Base-by-base conservation (phyloP, 2,888 invertebrate species). In the Scaptomyza cyrtandrae region DNA sequence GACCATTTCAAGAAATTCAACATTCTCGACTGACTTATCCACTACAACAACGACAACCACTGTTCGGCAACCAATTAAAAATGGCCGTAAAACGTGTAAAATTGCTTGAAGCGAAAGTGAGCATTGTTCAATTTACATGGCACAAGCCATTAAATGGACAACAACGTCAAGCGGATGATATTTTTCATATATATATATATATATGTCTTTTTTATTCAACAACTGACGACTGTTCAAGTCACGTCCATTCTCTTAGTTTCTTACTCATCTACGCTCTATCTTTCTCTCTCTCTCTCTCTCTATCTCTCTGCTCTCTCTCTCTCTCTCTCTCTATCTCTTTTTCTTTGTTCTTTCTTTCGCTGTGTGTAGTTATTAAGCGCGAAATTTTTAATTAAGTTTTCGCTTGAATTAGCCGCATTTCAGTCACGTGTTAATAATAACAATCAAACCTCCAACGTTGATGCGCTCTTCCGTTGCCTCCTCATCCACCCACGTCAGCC, bases 391-490 rank as follows among this genome's bases (percentile, higher is more conserved):
- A 85, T 88, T 88, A 85, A 85, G 86, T 88, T 85, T 71, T 79
- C 85, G 73, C 89, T 70, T 73, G 85, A 88, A 85, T 85, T 88
- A 79, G 89, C 79, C 80, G 62, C 79, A 73, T 77, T 79, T 73
- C 77, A 81, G 89, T 81, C 85, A 88, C 85, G 85, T 85, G 85
- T 84, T 85, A 86, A 86, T 87, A 84, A 84, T 81, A 88, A 86
- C 79, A 84, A 86, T 86, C 83, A 86, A 86, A 81, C 56, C 75
- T 67, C 63, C 78, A 71, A 54, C 16, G 55, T 49, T 31, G 37
- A 33, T 31, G 39, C 41, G n/a, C 2, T n/a, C 6, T 2, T 6
- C n/a, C 35, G 1, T 35, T 13, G 29, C 33, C 24, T 24, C 24
- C 27, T 0, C 41, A 2, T 53, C 4, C 11, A 9, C 16, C 33